A percentile compares a stretch with the other conserved stretches of the same genome.
Evolutionary conservation across 1,140 invertebrate genomes (phyloP).

Genomic region (Papilio polytes): DNA sequence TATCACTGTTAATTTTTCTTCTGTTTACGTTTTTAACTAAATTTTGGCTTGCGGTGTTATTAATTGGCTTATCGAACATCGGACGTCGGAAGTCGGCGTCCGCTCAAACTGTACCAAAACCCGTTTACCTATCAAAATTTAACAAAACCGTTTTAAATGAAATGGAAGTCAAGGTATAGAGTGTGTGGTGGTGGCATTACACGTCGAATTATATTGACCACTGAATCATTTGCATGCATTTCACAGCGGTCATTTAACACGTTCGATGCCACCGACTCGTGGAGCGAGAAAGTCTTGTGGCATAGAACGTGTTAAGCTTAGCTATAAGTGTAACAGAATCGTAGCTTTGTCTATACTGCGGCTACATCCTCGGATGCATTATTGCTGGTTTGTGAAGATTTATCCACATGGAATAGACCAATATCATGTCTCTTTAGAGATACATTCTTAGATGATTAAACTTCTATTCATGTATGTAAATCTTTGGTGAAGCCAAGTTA

Average conservation of each 20-base stretch:
- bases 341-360: conserved; percentile 70
- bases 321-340: conserved; percentile 65
- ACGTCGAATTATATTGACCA: conserved; percentile 65
- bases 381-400: conserved; percentile 29
- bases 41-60: conserved; percentile 83
- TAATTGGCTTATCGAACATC: conserved; percentile 75
- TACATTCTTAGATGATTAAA: neutral
- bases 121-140: conserved; percentile 78
- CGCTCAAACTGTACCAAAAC: conserved; percentile 54
- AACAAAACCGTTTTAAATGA: conserved; percentile 65
- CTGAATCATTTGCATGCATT: conserved; percentile 80
- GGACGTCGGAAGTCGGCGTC: conserved; percentile 48
- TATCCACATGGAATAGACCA: neutral
- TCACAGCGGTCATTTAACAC: conserved; percentile 70
- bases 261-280: neutral
- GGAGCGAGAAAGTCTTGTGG: neutral
- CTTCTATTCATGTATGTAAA: neutral
- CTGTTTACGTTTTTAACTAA: conserved; percentile 75
- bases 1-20: conserved; percentile 79
- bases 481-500: neutral
- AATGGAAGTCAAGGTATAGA: conserved; percentile 82
- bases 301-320: conserved; percentile 57
- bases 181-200: conserved; percentile 83
- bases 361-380: conserved; percentile 47
- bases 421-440: neutral